Base-by-base conservation (phyloP, 2,888 invertebrate genomes). In the Ornithoptera priamus region DNA sequence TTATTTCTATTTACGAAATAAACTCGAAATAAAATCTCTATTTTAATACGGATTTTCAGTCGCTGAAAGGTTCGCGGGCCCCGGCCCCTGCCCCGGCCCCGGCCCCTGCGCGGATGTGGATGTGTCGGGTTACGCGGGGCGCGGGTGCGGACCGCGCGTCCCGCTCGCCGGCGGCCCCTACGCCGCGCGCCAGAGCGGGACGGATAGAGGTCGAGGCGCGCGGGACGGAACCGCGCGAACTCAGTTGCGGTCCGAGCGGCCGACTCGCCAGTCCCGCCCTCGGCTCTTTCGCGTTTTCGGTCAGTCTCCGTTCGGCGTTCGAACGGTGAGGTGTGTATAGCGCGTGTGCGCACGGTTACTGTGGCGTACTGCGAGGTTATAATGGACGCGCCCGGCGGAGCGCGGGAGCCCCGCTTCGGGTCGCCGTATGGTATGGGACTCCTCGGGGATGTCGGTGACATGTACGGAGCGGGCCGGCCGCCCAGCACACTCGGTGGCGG, bases 381-480 rank as follows among this genome's bases (percentile, higher is more conserved):
- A 90, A 97, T 97, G 97, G 97, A 97, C 95, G 95, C 95, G 93
- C 96, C 96, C 93, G 96, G 96, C 95, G 96, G 96, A 94, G 94
- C 94, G 91, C 95, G 97, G 94, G 97, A 97, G 94, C 95, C 96
- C 95, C 96, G 97, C 93, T 97, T 96, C 93, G 96, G 96, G 93
- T 95, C 97, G 93, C 95, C 96, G 87, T 97, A 97, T 93, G 95
- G 95, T 93, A 97, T 97, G 95, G 96, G 97, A 84, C 93, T 97
- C 86, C 94, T 96, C 82, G 95, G 96, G 82, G 97, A 97, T 84
- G 95, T 96, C 85, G 94, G 95, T 76, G 97, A 97, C 84, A 96
- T 97, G 89, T 97, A 97, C 90, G 95, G 95, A 74, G 84, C 92
- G 71, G 93, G 94, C 71, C 91, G 95, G 78, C 95, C 95, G 74